phyloP scores from a whole-genome alignment of 92 coral and sea anemone species.

The Palythoa grandis region DNA sequence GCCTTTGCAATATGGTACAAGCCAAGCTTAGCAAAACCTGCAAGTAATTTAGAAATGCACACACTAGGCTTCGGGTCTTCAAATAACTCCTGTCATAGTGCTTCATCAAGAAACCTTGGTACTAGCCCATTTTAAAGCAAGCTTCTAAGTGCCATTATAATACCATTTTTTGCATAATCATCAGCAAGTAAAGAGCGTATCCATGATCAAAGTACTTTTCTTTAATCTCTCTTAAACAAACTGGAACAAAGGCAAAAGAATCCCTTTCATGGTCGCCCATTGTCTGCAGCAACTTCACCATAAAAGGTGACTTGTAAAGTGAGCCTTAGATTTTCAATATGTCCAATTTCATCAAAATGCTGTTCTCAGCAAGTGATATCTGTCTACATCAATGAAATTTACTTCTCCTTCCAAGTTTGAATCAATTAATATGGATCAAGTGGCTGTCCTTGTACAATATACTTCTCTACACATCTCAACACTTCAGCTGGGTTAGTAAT shows the following conservation, averaged over 20 bases:
- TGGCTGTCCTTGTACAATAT: conserved; percentile 56
- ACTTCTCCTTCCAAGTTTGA: conserved; percentile 36
- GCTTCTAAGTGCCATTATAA: conserved; percentile 69
- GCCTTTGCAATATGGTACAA: too few species aligned
- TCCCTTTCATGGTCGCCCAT: conserved; percentile 68
- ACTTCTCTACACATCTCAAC: conserved; percentile 51
- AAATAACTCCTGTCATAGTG: conserved; percentile 59
- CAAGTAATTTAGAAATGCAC: neutral
- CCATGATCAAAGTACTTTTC: conserved; percentile 55
- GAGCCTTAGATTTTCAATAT: conserved; percentile 43
- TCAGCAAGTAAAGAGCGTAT: conserved; percentile 50
- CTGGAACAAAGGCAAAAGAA: conserved; percentile 59
- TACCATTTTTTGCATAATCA: conserved; percentile 55
- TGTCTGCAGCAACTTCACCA: conserved; percentile 66
- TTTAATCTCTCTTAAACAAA: conserved; percentile 53
- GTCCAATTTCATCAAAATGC: conserved; percentile 55
- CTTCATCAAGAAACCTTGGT: conserved; percentile 65
- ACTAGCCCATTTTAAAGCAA: conserved; percentile 66
- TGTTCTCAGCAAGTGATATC: conserved; percentile 50
- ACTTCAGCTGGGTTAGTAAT: conserved; percentile 59
- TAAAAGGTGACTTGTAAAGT: conserved; percentile 72
- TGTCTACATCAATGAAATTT: conserved; percentile 53
- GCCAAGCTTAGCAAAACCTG: too few species aligned
- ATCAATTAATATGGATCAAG: conserved; percentile 33
- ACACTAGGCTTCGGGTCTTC: conserved; percentile 15